Evolutionary conservation across 1,140 invertebrate genomes (phyloP), one percentile per base, ranked within the genome.

Genomic region (Formica exsecta): DNA sequence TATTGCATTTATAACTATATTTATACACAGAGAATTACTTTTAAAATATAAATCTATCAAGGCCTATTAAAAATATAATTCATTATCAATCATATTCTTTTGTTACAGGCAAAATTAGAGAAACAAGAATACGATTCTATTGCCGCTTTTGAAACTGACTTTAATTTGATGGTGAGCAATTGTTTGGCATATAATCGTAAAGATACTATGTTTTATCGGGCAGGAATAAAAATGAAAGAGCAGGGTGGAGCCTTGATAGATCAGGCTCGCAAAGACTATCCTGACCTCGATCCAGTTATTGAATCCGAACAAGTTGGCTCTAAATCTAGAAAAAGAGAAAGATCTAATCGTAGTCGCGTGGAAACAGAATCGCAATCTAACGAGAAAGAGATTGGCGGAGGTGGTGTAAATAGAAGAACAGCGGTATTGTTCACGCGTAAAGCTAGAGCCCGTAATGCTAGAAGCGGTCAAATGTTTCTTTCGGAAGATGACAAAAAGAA

Each of bases 171-270:
- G 97, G 98, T 99, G 41, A 97, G 97, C 75, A 99, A 99, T 93
- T 99, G 99, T 93, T 96, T 99, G 80, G 97, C 97, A 0, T 99
- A 99, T 92, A 99, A 99, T 95, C 97, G 98, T 75, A 98, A 98
- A 94, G 98, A 99, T 90, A 99, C 98, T 0, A 97, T 98, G 88
- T 98, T 97, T 92, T 97, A 97, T 94, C 97, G 97, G 85, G 97
- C 98, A 8, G 99, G 98, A 19, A 95, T 98, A 0, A 98, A 97
- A 91, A 97, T 99, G 96, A 96, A 97, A 66, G 98, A 99, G 90
- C 97, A 98, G 94, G 98, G 98, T 65, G 96, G 96, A 36, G 95
- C 96, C 0, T 95, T 99, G 16, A 97, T 99, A 89, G 96, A 97
- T 29, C 96, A 98, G 92, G 97, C 97, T 5, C 96, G 97, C 4